A percentile compares a stretch with the other conserved stretches of the same genome.
Evolutionary conservation across 1,140 invertebrate genomes (phyloP).

Genomic region (Himalopsyche phryganea): DNA sequence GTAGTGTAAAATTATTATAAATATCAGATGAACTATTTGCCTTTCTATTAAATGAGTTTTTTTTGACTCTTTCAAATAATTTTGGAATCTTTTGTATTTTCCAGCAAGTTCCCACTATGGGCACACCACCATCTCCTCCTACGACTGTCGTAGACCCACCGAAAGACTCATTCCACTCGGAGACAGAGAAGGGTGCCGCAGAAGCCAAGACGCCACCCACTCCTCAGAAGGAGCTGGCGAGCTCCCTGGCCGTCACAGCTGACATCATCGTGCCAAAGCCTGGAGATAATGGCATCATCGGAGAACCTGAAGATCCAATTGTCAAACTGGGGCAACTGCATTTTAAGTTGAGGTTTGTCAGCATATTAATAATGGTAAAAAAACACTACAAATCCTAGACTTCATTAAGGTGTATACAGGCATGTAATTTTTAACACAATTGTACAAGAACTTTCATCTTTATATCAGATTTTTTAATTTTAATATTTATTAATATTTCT

Average conservation of each 20-base stretch:
- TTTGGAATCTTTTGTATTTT: no score
- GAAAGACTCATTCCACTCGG: slow-evolving; percentile 32
- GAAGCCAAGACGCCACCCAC: slow-evolving; percentile 43
- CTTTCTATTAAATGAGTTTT: no score
- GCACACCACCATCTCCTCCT: slow-evolving; percentile 42
- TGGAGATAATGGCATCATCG: slow-evolving; percentile 34
- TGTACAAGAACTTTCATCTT: no score
- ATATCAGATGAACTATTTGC: no score
- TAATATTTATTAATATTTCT: no score
- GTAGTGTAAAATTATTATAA: no score
- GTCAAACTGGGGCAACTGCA: slow-evolving; percentile 77
- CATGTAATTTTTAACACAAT: no score
- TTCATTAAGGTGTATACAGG: no score
- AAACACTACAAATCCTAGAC: no score
- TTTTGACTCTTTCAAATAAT: no score
- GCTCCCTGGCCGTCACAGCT: slow-evolving; percentile 48
- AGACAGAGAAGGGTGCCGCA: slow-evolving; percentile 37
- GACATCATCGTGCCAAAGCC: slow-evolving; percentile 49
- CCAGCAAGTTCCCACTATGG: slow-evolving; percentile 27
- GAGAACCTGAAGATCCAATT: slow-evolving; percentile 53
- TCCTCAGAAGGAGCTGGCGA: slow-evolving; percentile 49
- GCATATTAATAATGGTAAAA: background rate
- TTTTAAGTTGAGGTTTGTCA: slow-evolving; percentile 70
- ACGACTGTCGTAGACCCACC: slow-evolving; percentile 42
- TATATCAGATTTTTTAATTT: no score